These are phyloP conservation scores for Cepaea nemoralis DNA, from an alignment of 1,140 invertebrate species.

Conservation along the genomic window DNA sequence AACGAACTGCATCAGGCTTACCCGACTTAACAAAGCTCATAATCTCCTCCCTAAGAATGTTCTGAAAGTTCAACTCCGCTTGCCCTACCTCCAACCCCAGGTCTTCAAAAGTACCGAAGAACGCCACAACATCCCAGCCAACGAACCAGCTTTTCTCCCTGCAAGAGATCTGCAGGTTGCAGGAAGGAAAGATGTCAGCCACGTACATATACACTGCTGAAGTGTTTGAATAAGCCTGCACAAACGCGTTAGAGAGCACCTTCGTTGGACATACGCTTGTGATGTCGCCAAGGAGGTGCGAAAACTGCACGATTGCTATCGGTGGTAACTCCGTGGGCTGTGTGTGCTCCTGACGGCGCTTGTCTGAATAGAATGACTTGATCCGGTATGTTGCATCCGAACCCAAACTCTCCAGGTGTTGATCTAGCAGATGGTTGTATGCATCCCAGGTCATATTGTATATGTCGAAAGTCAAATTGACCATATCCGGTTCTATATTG, in stretches of 20 bases:
- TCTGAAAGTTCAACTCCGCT: constrained; percentile 52
- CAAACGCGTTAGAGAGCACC: neutral
- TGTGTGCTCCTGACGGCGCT: neutral
- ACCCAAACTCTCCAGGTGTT: neutral
- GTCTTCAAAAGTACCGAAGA: constrained; percentile 54
- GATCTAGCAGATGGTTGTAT: neutral
- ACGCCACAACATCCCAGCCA: constrained; percentile 59
- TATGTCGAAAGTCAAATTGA: no score
- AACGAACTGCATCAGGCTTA: constrained; percentile 43
- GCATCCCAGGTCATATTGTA: constrained; percentile 29
- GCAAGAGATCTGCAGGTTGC: neutral
- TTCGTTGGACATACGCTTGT: constrained; percentile 7
- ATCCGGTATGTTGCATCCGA: neutral
- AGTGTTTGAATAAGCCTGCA: neutral
- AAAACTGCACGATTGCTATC: neutral
- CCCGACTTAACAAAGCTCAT: constrained; percentile 52
- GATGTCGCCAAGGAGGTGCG: constrained; percentile 14
- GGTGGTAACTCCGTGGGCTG: neutral
- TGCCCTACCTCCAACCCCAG: constrained; percentile 45
- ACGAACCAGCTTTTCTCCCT: constrained; percentile 42
- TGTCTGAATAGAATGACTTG: neutral
- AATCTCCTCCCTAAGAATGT: constrained; percentile 50
- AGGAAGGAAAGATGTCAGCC: constrained; percentile 23
- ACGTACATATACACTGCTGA: constrained; percentile 18
- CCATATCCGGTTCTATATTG: neutral